These are phyloP conservation scores for Brachymystax lenok DNA, from an alignment of 2,797 vertebrate species.

Conservation along the genomic window DNA sequence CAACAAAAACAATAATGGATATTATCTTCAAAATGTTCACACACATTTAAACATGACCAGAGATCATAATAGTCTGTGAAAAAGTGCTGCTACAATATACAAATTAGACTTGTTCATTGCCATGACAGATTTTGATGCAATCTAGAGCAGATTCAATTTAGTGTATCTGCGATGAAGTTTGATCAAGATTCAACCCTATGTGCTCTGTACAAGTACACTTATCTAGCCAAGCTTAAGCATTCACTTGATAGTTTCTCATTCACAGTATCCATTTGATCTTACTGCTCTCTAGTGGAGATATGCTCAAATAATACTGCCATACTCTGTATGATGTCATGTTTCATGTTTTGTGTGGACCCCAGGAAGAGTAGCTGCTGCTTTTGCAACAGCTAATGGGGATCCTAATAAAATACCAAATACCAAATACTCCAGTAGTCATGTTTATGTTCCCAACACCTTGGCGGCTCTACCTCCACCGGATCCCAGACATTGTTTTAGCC, in stretches of 20 bases:
- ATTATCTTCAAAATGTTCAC: too few relatives aligned
- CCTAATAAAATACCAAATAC: too few relatives aligned
- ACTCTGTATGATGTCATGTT: background rate
- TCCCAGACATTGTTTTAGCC: background rate
- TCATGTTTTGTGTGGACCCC: too few relatives aligned
- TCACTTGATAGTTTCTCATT: background rate
- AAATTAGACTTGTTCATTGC: background rate
- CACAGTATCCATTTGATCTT: conserved; percentile 10
- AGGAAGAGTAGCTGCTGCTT: too few relatives aligned
- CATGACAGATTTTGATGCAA: background rate
- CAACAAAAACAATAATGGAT: background rate
- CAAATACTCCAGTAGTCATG: background rate
- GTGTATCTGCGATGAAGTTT: background rate
- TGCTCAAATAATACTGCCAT: background rate
- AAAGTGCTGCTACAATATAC: background rate
- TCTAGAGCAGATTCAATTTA: background rate
- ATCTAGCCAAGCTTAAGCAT: background rate
- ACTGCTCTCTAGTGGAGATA: conserved; percentile 63
- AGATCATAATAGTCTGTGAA: too few relatives aligned
- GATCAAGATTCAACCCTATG: background rate
- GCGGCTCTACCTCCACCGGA: background rate
- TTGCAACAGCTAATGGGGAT: too few relatives aligned
- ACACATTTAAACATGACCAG: too few relatives aligned
- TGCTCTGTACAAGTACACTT: background rate
- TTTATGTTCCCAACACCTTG: background rate